phyloP scores from a whole-genome alignment of 2,113 vertebrate genomes.

The Aptenodytes patagonicus region DNA sequence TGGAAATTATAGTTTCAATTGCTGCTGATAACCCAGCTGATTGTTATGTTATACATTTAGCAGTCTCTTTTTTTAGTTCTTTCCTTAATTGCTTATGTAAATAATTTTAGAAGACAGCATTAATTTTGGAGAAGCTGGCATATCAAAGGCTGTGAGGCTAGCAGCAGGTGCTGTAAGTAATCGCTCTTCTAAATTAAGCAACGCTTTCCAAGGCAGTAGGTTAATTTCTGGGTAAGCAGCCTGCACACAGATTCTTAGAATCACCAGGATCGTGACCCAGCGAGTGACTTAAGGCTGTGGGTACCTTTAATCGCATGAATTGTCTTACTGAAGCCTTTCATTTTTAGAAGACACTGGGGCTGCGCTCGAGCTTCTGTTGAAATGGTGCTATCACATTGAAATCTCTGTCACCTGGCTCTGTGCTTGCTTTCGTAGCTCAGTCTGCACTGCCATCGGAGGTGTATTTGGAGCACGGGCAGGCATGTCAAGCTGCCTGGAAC shows the following conservation, averaged over 20 bases:
- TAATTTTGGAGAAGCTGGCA: not conserved
- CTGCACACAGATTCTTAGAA: not conserved
- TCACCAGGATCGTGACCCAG: not conserved
- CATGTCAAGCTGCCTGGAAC: not conserved
- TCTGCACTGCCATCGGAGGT: not conserved
- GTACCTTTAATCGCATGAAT: not conserved
- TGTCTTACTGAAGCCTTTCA: not conserved
- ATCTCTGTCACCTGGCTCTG: not conserved
- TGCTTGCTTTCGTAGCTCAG: not conserved
- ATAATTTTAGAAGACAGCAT: not conserved
- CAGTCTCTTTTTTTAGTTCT: not conserved
- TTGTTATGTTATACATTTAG: not conserved
- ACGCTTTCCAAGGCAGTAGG: conserved; percentile 31
- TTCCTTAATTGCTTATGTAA: conserved; percentile 44
- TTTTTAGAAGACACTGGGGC: not conserved
- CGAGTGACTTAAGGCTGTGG: not conserved
- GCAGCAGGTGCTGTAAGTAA: conserved; percentile 60
- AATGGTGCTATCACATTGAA: accelerated
- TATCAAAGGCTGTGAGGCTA: not conserved
- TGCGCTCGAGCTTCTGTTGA: not conserved
- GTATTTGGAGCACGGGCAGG: not conserved
- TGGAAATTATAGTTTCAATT: conserved; percentile 10
- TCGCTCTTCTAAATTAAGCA: conserved; percentile 51
- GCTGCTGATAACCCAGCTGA: conserved; percentile 20
- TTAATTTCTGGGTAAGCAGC: conserved; percentile 40